Percentiles rank a stretch among this genome's conserved stretches.
Evolutionary conservation across 2,888 invertebrate genomes (phyloP).

Genomic region (Ophonus ardosiacus): DNA sequence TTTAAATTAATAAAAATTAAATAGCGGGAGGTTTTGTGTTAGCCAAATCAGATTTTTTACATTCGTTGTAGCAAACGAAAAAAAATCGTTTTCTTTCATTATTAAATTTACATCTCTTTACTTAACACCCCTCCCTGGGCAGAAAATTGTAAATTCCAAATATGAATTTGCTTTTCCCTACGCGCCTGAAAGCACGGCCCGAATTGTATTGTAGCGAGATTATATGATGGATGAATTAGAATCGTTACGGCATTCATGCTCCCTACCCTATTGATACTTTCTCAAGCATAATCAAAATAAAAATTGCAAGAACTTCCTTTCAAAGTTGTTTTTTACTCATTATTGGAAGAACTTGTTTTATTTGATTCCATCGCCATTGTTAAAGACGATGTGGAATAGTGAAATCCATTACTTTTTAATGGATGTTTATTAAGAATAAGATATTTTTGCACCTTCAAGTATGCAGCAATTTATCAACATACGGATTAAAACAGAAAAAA

Average conservation of each 20-base stretch:
- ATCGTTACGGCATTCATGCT: slow-evolving; percentile 8
- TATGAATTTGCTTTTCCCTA: no score
- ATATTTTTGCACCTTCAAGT: not conserved
- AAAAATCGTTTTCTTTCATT: no score
- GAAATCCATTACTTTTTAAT: not conserved
- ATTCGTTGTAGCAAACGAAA: no score
- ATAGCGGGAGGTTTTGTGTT: no score
- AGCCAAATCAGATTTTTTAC: no score
- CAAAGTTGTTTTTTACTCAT: slow-evolving; percentile 19
- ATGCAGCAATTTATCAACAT: not conserved
- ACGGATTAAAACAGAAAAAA: not conserved
- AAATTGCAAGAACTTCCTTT: slow-evolving; percentile 26
- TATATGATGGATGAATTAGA: slow-evolving; percentile 30
- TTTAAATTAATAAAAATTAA: no score
- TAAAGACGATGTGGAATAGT: not conserved
- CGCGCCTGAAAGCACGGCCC: not conserved
- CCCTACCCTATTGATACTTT: slow-evolving; percentile 32
- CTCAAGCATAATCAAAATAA: slow-evolving; percentile 28
- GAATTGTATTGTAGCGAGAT: not conserved
- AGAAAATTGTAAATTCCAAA: no score
- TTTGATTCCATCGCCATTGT: not conserved
- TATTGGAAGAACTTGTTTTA: not conserved
- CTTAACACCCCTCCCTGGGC: no score
- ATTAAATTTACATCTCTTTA: no score
- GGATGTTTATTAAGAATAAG: not conserved